These are phyloP conservation scores for Tipula vernalis DNA, from an alignment of 2,888 invertebrate genomes.

Conservation along the genomic window DNA sequence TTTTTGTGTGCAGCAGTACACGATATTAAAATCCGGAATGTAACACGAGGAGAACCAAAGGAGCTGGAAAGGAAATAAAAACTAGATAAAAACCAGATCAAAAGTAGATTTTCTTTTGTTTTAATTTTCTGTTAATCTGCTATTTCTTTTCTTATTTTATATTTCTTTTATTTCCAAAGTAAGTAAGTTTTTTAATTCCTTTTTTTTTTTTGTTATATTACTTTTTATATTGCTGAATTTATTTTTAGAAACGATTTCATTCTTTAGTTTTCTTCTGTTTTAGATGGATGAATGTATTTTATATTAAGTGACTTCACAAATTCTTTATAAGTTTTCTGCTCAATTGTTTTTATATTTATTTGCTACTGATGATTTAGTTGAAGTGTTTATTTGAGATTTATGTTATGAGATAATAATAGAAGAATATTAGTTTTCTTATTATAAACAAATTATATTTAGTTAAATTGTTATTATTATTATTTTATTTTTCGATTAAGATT, in stretches of 20 bases:
- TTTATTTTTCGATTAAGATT: neutral
- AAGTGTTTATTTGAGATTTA: neutral
- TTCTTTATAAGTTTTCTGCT: neutral
- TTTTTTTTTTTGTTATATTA: neutral
- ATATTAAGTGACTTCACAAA: neutral
- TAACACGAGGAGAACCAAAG: neutral
- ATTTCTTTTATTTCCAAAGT: neutral
- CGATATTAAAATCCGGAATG: neutral
- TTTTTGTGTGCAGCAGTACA: neutral
- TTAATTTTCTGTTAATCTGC: neutral
- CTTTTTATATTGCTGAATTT: neutral
- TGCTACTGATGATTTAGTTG: neutral
- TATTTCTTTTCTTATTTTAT: neutral
- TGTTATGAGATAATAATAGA: neutral
- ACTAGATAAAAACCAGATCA: slow-evolving; percentile 4
- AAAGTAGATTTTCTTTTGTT: neutral
- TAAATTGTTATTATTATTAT: too few species aligned
- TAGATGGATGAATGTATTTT: neutral
- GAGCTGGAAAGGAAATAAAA: neutral
- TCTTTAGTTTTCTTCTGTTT: neutral
- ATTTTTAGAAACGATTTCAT: neutral
- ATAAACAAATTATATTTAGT: neutral
- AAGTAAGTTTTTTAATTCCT: neutral
- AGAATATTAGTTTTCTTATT: neutral
- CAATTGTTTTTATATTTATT: neutral